Percentiles rank a stretch among this genome's conserved stretches.
Evolutionary conservation across 2,888 invertebrate genomes (phyloP).

Genomic region (Melieria omissa): DNA sequence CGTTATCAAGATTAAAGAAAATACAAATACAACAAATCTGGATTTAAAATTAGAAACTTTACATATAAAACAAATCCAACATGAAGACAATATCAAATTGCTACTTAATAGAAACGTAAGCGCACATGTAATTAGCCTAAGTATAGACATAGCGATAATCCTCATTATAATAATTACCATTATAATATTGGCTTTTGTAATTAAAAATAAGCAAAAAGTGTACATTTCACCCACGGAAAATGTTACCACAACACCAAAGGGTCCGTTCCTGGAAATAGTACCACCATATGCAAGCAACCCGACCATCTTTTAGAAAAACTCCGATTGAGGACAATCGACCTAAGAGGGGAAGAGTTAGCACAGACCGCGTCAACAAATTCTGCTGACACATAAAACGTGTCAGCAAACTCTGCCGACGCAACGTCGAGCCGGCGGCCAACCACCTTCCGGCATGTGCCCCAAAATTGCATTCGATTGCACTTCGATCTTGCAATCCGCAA

Average conservation of each 20-base stretch:
- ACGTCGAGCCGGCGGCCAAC: too few relatives aligned
- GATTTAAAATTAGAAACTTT: conserved; percentile 28
- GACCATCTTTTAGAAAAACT: too few relatives aligned
- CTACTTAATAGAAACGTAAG: conserved; percentile 13
- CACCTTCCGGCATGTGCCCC: too few relatives aligned
- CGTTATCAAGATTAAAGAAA: conserved; percentile 35
- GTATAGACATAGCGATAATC: conserved; percentile 21
- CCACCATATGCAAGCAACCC: too few relatives aligned
- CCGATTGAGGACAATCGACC: too few relatives aligned
- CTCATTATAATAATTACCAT: conserved; percentile 7
- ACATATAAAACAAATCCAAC: not conserved
- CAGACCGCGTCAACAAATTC: too few relatives aligned
- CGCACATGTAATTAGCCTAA: conserved; percentile 16
- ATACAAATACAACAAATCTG: conserved; percentile 14
- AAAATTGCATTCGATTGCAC: too few relatives aligned
- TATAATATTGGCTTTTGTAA: not conserved
- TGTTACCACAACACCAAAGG: not conserved
- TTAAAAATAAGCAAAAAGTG: conserved; percentile 20
- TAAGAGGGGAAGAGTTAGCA: too few relatives aligned
- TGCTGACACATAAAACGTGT: too few relatives aligned
- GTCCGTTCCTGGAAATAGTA: too few relatives aligned
- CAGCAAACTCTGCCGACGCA: too few relatives aligned
- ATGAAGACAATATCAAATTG: conserved; percentile 25
- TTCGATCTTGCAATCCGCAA: too few relatives aligned
- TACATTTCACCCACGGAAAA: not conserved